Evolutionary conservation across 2,113 vertebrate genomes (phyloP), one percentile per base, ranked within the genome.

Genomic region (Hypocryptadius cinnamomeus): DNA sequence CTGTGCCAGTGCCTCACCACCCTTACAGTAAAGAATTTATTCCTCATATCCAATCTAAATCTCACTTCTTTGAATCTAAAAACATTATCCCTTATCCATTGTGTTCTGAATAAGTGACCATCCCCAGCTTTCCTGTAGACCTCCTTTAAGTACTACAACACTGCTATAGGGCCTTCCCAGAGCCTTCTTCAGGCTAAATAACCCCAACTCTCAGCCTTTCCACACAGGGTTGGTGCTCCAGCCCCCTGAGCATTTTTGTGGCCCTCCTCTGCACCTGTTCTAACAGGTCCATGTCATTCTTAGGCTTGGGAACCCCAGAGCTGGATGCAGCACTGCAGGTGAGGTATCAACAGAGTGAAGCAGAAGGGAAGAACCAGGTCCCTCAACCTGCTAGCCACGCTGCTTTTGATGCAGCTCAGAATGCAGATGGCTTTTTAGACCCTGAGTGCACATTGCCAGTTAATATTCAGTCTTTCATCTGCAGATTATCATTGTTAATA

Each of bases 381-480:
- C 10, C 25, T 56, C 23, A 6, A 8, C 30, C 24, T 28, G 14
- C 45, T 71, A 64, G 14, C 37, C 20, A 8, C 0, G 0, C 42
- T 69, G n/a, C 44, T 86, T 69, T 77, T n/a, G 33, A 64, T 64
- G 22, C 44, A 60, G 42, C 37, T 65, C 83, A 87, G 17, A 48
- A 24, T 44, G 3, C 11, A 20, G 27, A 14, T 42, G 33, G 33
- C 21, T 65, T 61, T 83, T 66, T 60, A 80, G 22, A 45, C 15
- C 54, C 23, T 15, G 10, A 64, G 31, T 14, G 31, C 50, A 40
- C 16, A 11, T 25, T 59, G 16, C 61, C 8, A 15, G 50, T 30
- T 89, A 20, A 74, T 42, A 79, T 9, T 54, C n/a, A 64, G 37
- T 39, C 77, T 90, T 93, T 82, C 22, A 82, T 65, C n/a, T 51